Percentiles rank a stretch among this genome's conserved stretches.
These are phyloP conservation scores for Coelopa pilipes DNA, from an alignment of 2,888 invertebrate genomes.

Conservation along the genomic window DNA sequence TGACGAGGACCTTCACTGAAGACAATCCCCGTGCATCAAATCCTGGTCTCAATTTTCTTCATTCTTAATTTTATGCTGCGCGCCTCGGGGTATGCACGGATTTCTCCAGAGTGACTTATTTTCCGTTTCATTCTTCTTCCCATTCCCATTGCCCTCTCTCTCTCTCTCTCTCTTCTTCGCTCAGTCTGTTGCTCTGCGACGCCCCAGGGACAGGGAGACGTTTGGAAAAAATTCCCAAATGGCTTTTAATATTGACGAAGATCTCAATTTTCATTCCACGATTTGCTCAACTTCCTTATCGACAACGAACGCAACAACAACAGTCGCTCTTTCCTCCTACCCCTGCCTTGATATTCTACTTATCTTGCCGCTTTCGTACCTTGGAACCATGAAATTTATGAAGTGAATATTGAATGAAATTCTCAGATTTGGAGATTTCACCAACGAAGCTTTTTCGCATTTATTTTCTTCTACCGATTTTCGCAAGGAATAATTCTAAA, in stretches of 20 bases:
- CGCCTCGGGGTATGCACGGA: background rate
- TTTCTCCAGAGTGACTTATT: background rate
- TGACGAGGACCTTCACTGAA: no score
- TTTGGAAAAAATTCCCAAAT: background rate
- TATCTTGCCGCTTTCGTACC: no score
- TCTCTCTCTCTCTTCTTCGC: background rate
- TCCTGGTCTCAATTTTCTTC: background rate
- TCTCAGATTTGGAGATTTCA: no score
- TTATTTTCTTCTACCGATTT: slow-evolving; percentile 60
- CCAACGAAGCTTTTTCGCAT: slow-evolving; percentile 51
- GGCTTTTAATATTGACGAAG: no score
- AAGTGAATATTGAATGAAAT: no score
- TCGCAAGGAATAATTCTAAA: slow-evolving; percentile 26
- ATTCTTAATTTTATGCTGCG: slow-evolving; percentile 12
- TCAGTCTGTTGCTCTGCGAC: background rate
- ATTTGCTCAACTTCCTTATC: no score
- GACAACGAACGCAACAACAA: no score
- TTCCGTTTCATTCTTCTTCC: background rate
- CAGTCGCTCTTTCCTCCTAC: no score
- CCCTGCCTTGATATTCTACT: no score
- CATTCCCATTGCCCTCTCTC: background rate
- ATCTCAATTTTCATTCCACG: no score
- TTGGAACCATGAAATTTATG: no score
- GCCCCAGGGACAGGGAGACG: background rate
- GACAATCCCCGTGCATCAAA: background rate